Evolutionary conservation across 1,140 invertebrate species (phyloP).

Genomic region (Mizuhopecten yessoensis): DNA sequence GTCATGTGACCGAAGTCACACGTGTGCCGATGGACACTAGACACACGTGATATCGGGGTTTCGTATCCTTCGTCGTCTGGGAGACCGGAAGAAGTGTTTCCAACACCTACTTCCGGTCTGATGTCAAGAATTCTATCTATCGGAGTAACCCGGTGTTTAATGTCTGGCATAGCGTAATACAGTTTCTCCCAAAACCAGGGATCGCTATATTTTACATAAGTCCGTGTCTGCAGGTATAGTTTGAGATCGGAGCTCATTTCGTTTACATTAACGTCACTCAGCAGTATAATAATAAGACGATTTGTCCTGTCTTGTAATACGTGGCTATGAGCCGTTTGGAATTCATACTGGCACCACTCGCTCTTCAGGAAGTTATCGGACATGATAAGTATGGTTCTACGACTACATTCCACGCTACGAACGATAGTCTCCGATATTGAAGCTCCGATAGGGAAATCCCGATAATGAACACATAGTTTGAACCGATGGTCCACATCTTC

Average conservation of each 20-base stretch:
- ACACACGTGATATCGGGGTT: slow-evolving; percentile 51
- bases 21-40: slow-evolving; percentile 43
- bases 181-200: slow-evolving; percentile 97
- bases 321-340: slow-evolving; percentile 71
- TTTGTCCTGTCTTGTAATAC: slow-evolving; percentile 62
- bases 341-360: slow-evolving; percentile 76
- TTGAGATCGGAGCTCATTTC: slow-evolving; percentile 68
- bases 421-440: slow-evolving; percentile 73
- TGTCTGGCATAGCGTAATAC: slow-evolving; percentile 91
- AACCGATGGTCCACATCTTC: slow-evolving; percentile 70
- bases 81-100: slow-evolving; percentile 4
- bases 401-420: slow-evolving; percentile 68
- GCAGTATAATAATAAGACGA: slow-evolving; percentile 66
- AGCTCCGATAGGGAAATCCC: slow-evolving; percentile 72
- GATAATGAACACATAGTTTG: slow-evolving; percentile 74
- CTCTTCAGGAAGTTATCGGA: slow-evolving; percentile 59
- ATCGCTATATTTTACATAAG: slow-evolving; percentile 86
- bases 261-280: slow-evolving; percentile 59
- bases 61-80: slow-evolving; percentile 61
- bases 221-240: slow-evolving; percentile 85
- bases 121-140: neutral
- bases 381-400: slow-evolving; percentile 63
- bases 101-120: slow-evolving; percentile 29
- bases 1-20: neutral
- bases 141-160: neutral